Conservation (phyloP, 2,113 vertebrate species). For the Emydocephalus ijimae region DNA sequence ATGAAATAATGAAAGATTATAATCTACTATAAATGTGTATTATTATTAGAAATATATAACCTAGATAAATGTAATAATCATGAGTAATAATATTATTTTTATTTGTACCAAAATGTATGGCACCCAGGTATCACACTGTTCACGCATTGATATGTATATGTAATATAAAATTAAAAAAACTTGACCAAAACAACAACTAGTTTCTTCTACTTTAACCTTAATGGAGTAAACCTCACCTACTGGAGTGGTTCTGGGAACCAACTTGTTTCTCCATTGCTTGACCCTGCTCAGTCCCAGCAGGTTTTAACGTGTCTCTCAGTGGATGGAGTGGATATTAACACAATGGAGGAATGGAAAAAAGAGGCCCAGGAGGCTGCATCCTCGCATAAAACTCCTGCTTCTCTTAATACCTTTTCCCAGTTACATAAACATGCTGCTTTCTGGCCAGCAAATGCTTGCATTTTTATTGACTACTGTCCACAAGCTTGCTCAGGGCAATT, state of each 20-base stretch:
- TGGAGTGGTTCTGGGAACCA: background rate
- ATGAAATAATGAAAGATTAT: too few species aligned
- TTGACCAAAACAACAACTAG: background rate
- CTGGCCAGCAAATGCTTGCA: background rate
- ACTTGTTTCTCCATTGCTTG: background rate
- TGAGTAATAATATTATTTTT: too few species aligned
- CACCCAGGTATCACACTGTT: too few species aligned
- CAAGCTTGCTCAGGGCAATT: background rate
- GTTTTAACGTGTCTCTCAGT: background rate
- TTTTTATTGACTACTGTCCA: background rate
- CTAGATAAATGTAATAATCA: too few species aligned
- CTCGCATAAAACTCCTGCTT: background rate
- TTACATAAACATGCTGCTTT: background rate
- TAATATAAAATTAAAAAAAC: too few species aligned
- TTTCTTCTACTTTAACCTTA: background rate
- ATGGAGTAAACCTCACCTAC: background rate
- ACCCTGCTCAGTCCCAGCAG: background rate
- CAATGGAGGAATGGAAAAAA: background rate
- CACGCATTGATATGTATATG: too few species aligned
- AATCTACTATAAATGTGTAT: too few species aligned
- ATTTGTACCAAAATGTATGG: too few species aligned
- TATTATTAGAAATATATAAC: too few species aligned
- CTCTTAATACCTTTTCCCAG: background rate
- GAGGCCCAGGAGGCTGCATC: background rate
- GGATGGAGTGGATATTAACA: background rate